A percentile compares a stretch with the other conserved stretches of the same genome.
Evolutionary conservation across 2,797 vertebrate genomes (phyloP).

Genomic region (Tamandua tetradactyla): DNA sequence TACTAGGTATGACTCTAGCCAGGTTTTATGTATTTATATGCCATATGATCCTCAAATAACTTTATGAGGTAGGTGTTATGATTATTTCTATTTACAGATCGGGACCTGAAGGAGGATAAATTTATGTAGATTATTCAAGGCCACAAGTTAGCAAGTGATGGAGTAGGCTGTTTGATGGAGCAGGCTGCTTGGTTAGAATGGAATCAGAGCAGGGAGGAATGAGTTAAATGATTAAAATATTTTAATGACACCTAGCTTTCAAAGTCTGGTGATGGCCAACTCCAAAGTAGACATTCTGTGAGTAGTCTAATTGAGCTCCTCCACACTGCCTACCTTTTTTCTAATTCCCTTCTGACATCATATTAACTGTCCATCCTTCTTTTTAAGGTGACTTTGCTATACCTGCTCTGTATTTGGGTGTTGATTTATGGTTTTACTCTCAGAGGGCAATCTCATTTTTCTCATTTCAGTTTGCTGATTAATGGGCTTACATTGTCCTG

Average conservation of each 20-base stretch:
- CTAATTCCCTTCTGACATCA: not conserved
- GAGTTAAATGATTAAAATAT: not conserved
- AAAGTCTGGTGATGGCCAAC: not conserved
- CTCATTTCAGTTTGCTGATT: conserved; percentile 16
- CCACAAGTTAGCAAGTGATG: not conserved
- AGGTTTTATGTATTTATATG: not conserved
- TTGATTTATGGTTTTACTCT: conserved; percentile 27
- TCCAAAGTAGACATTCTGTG: not conserved
- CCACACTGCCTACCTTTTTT: not conserved
- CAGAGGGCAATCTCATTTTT: not conserved
- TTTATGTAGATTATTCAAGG: not conserved
- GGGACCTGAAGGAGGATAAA: not conserved
- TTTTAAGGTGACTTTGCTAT: not conserved
- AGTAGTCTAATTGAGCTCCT: not conserved
- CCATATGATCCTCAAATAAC: not conserved
- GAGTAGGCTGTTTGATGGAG: not conserved
- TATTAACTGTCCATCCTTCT: not conserved
- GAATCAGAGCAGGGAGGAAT: not conserved
- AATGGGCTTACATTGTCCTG: not conserved
- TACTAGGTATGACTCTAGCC: not conserved
- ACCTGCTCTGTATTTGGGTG: not conserved
- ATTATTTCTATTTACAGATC: not conserved
- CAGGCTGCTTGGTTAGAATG: not conserved
- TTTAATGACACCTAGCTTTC: not conserved
- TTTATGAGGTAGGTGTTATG: not conserved